phyloP scores from a whole-genome alignment of 2,888 invertebrate species.

The Agrochola lychnidis region DNA sequence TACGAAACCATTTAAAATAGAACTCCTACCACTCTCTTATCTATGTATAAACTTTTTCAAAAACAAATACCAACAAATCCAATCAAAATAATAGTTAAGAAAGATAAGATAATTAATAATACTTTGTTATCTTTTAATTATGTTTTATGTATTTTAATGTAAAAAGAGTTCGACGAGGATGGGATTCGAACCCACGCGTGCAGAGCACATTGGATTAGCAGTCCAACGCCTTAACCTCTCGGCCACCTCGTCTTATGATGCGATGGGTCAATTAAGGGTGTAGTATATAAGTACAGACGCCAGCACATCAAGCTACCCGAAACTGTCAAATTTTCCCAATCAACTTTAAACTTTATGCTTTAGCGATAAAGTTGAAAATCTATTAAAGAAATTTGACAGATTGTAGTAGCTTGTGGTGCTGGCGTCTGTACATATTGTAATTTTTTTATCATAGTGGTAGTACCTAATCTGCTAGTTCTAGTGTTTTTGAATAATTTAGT shows the following conservation, averaged over 20 bases:
- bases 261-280: neutral
- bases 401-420: no score
- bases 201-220: constrained; percentile 96
- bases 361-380: no score
- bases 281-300: no score
- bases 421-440: neutral
- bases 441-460: no score
- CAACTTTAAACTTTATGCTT: no score
- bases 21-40: neutral
- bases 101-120: neutral
- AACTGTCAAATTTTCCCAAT: no score
- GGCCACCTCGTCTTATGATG: constrained; percentile 87
- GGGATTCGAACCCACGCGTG: constrained; percentile 95
- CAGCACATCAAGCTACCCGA: no score
- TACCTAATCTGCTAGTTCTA: neutral
- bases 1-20: no score
- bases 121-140: neutral
- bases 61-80: neutral
- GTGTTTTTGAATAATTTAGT: neutral
- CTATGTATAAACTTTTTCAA: neutral
- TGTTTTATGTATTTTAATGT: neutral
- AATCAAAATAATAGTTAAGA: neutral
- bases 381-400: no score
- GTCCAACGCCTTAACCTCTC: constrained; percentile 92
- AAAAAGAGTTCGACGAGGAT: constrained; percentile 91